phyloP scores from a whole-genome alignment of 2,113 vertebrate species.

The Lanius collurio region DNA sequence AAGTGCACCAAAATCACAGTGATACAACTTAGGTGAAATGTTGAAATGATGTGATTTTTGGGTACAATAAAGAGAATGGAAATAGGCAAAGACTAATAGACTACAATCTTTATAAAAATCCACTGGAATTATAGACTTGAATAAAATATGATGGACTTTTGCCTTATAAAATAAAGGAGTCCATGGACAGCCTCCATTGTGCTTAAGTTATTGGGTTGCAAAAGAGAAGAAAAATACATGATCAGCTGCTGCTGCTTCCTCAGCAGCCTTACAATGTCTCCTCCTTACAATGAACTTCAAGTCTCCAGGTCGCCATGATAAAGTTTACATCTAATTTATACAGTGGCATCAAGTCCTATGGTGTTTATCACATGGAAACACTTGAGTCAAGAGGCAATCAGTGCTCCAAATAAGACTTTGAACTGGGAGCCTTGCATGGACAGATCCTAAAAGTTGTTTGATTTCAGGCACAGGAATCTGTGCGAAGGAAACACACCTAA shows the following conservation, averaged over 20 bases:
- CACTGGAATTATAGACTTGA: background rate
- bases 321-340: background rate
- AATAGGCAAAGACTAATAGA: background rate
- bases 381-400: background rate
- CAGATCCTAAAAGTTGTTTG: background rate
- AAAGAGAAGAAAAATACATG: background rate
- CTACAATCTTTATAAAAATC: background rate
- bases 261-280: background rate
- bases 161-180: background rate
- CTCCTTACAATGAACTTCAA: background rate
- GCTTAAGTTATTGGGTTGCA: background rate
- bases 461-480: background rate
- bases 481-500: background rate
- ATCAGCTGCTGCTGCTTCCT: background rate
- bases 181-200: background rate
- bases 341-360: rapidly evolving
- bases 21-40: background rate
- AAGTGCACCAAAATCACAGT: background rate
- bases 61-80: background rate
- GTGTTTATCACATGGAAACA: background rate
- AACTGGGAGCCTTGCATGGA: background rate
- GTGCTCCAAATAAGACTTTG: background rate
- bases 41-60: background rate
- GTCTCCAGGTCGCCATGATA: background rate
- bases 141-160: background rate